Percentiles rank a stretch among this genome's conserved stretches.
Evolutionary conservation across 1,140 invertebrate species (phyloP).

Genomic region (Drosophila ficusphila): DNA sequence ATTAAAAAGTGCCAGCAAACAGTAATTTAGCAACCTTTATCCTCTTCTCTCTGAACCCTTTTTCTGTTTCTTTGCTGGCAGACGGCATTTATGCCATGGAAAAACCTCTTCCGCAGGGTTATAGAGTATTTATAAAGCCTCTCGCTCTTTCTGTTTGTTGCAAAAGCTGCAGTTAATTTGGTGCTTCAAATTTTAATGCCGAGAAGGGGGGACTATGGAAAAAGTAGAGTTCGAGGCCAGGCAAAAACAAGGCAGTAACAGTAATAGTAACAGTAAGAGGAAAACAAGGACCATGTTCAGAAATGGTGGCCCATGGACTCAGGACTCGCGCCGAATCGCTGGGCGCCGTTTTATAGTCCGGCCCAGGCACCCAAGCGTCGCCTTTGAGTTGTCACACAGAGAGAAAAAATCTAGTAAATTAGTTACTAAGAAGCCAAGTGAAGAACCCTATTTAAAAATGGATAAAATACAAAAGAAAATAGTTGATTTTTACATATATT

Average conservation of each 20-base stretch:
- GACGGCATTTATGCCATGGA: not conserved
- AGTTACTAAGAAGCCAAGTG: not conserved
- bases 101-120: slow-evolving; percentile 21
- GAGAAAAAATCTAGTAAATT: not conserved
- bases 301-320: slow-evolving; percentile 59
- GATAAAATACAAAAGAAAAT: no score
- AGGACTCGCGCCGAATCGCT: slow-evolving; percentile 37
- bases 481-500: no score
- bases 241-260: slow-evolving; percentile 59
- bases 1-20: no score
- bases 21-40: no score
- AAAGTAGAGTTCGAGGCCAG: slow-evolving; percentile 12
- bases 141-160: slow-evolving; percentile 50
- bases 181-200: slow-evolving; percentile 80
- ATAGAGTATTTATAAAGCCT: slow-evolving; percentile 66
- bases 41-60: no score
- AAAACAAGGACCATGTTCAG: slow-evolving; percentile 60
- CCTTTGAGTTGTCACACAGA: slow-evolving; percentile 19
- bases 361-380: slow-evolving; percentile 52
- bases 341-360: slow-evolving; percentile 75
- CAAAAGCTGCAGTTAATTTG: slow-evolving; percentile 81
- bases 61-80: not conserved
- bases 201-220: slow-evolving; percentile 23
- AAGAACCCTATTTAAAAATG: no score
- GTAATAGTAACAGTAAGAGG: slow-evolving; percentile 57